Base-by-base conservation (phyloP, 2,888 invertebrate species). In the Dorcus hopei region DNA sequence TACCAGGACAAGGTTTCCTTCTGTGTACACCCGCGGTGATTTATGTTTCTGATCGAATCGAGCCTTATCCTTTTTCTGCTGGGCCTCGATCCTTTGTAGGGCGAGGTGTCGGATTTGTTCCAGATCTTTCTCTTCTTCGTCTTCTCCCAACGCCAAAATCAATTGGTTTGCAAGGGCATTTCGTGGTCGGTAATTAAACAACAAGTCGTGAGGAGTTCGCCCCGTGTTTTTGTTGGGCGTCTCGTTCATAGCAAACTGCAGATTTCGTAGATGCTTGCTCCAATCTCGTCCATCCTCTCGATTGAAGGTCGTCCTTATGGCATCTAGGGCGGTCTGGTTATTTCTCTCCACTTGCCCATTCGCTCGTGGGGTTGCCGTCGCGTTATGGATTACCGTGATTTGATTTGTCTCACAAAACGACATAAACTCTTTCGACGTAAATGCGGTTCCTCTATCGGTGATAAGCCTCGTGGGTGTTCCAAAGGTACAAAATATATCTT, bases 361-460 rank as follows among this genome's bases (percentile, higher is more conserved):
- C 0, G 71, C 71, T 42, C 73, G 41, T 5, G 71, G 72, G 11
- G 70, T 70, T 6, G 71, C 69, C 0, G 71, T 69, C 0, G 73
- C 68, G 54, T 71, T 72, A 3, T 63, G 23, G 4, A 70, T 49
- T 33, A 73, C 73, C 19, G 67, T 63, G 9, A 74, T 68, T 8
- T 64, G 65, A 41, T 70, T 65, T 16, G 70, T 65, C 3, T 58
- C 43, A 58, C 75, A 77, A 55, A 71, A 75, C 4, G 61, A 54
- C 49, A 67, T 57, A 54, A 79, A 79, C 2, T 53, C 43, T 11
- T 67, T 62, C 38, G 9, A 70, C 0, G 76, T 79, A 55, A 75
- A 79, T 6, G 68, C 67, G n/a, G 72, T 70, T n/a, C 77, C 77
- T 38, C 72, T 59, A 57, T 79, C 78, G 1, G 71, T 69, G 9